phyloP scores from a whole-genome alignment of 2,113 vertebrate genomes.

The Rhodinocichla rosea region DNA sequence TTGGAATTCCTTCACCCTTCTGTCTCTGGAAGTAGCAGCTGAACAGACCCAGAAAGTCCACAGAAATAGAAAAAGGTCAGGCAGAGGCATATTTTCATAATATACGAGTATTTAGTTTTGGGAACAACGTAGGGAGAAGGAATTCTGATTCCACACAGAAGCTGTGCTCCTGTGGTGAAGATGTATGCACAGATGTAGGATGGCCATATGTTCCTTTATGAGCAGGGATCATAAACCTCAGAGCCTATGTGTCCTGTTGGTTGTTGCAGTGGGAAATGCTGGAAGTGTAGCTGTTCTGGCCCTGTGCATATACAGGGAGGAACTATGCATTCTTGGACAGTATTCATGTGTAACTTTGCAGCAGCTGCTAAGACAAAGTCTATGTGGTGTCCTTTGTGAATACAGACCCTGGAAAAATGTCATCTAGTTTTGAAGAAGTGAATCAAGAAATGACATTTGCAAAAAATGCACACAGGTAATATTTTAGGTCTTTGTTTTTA shows the following conservation, averaged over 20 bases:
- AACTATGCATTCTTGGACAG: neutral
- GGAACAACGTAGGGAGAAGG: neutral
- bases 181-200: neutral
- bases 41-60: neutral
- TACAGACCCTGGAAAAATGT: neutral
- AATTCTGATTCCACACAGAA: neutral
- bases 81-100: neutral
- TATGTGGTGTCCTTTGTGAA: neutral
- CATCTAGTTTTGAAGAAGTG: neutral
- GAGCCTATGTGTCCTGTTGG: neutral
- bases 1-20: neutral
- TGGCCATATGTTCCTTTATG: neutral
- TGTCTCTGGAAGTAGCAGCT: neutral
- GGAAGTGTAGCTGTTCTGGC: neutral
- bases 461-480: neutral
- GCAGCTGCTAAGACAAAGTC: neutral
- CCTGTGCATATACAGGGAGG: neutral
- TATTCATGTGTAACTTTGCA: neutral
- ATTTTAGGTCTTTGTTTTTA: neutral
- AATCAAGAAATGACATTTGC: neutral
- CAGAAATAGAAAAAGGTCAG: neutral
- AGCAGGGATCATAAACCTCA: neutral
- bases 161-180: neutral
- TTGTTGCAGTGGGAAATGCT: neutral
- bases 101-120: neutral